Evolutionary conservation across 1,140 invertebrate genomes (phyloP), one percentile per base, ranked within the genome.

Genomic region (Drosophila baimaii): DNA sequence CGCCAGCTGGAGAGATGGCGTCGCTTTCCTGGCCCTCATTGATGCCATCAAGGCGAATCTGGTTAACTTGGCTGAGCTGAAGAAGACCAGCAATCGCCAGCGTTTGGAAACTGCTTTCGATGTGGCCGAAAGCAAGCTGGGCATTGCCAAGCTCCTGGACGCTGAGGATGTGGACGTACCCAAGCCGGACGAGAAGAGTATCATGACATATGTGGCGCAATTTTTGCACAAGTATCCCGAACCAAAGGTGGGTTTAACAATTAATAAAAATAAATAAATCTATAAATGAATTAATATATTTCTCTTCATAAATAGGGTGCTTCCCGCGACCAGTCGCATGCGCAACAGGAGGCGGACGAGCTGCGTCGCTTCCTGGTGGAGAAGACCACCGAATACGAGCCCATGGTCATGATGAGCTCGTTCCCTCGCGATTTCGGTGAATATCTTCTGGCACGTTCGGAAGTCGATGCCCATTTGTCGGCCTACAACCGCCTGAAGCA

Each of bases 181-280:
- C 15, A 97, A 97, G 90, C 99, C 99, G 9, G 99, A 99, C 93
- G 98, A 99, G 91, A 97, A 98, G 92, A 99, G 98, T 33, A 97
- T 99, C 74, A 99, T 99, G 98, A 99, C 99, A 29, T 99, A 99
- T 92, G 98, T 99, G 43, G 98, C 99, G 37, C 98, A 99, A 93
- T 99, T 99, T 93, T 93, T 99, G 73, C 97, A 99, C 92, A 98
- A 98, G 93, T 99, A 98, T 93, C 96, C 96, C 19, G 96, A 97
- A 93, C 96, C 96, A 35, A 95, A 95, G 92, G 94, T 94, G 66
- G 81, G 79, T 64, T 19, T 35, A 57, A 7, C 2, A 8, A 8
- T 33, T 5, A 33, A 33, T 33, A n/a, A n/a, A n/a, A 31, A 5
- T 13, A 13, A 33, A 13, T 33, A 12, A 33, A 13, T 31, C 12